These are phyloP conservation scores for Zaprionus davidi DNA, from an alignment of 1,140 invertebrate genomes.

Conservation along the genomic window DNA sequence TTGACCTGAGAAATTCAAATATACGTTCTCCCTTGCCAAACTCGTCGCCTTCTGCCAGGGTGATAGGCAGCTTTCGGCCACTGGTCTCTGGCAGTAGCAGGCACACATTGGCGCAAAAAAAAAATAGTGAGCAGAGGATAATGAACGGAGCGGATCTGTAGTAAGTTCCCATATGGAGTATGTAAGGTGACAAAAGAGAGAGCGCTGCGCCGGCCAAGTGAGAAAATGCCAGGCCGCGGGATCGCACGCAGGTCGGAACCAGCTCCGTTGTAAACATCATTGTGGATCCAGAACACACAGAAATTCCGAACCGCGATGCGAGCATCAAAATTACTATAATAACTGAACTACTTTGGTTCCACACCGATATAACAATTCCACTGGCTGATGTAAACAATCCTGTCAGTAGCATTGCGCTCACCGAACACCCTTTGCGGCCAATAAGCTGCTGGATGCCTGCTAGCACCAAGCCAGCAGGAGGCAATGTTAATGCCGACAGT, in stretches of 20 bases:
- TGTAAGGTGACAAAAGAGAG: conserved; percentile 73
- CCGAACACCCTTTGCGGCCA: conserved; percentile 86
- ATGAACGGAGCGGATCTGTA: conserved; percentile 85
- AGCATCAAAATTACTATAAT: conserved; percentile 70
- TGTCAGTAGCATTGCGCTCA: conserved; percentile 82
- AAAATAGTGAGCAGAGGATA: conserved; percentile 85
- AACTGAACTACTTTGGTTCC: conserved; percentile 32
- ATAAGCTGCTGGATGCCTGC: conserved; percentile 85
- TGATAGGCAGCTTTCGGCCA: conserved; percentile 85
- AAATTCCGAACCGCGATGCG: conserved; percentile 86
- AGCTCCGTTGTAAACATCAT: conserved; percentile 88
- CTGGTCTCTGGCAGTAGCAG: conserved; percentile 87
- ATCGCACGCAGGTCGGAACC: conserved; percentile 87
- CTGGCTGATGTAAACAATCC: conserved; percentile 60
- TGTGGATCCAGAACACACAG: conserved; percentile 86
- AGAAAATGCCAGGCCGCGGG: conserved; percentile 85
- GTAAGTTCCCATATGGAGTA: conserved; percentile 78
- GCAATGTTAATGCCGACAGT: conserved; percentile 85
- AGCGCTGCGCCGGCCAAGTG: conserved; percentile 85
- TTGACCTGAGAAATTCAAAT: conserved; percentile 65
- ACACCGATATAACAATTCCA: conserved; percentile 55
- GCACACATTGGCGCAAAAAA: conserved; percentile 85
- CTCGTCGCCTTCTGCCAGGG: conserved; percentile 86
- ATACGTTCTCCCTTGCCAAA: conserved; percentile 85
- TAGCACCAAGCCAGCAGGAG: conserved; percentile 85